phyloP scores from a whole-genome alignment of 2,113 vertebrate species.

The Clarias macrocephalus region DNA sequence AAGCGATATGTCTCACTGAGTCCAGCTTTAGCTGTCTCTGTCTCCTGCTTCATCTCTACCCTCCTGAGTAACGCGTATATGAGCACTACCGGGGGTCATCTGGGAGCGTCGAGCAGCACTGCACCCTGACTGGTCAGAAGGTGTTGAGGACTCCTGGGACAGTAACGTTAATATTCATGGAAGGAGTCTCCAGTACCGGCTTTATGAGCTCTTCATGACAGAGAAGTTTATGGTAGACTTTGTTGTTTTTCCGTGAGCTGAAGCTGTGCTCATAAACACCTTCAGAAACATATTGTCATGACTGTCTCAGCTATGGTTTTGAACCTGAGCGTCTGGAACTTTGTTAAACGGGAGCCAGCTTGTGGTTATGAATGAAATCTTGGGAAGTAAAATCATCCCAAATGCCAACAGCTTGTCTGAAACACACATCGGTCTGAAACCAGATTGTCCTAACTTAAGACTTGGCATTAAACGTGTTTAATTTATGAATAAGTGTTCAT shows the following conservation, averaged over 20 bases:
- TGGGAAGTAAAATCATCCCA: too few species aligned
- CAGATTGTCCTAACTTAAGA: too few species aligned
- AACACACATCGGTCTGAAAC: too few species aligned
- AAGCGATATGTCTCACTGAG: not conserved
- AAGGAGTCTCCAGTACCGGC: not conserved
- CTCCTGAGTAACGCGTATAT: not conserved
- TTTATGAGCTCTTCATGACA: not conserved
- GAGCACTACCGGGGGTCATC: not conserved
- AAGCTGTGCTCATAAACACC: not conserved
- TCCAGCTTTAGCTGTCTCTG: not conserved
- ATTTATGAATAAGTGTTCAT: too few species aligned
- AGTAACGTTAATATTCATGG: not conserved
- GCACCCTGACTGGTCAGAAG: not conserved
- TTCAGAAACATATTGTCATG: not conserved
- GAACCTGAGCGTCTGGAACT: too few species aligned
- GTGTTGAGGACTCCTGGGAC: not conserved
- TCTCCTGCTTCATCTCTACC: not conserved
- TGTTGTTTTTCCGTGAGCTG: not conserved
- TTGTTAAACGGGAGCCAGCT: too few species aligned
- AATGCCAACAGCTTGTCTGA: too few species aligned
- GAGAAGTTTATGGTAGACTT: not conserved
- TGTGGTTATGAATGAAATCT: too few species aligned
- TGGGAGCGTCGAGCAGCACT: not conserved
- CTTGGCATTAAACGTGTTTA: too few species aligned
- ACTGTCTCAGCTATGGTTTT: too few species aligned